Percentiles rank a stretch among this genome's conserved stretches.
Evolutionary conservation across 1,140 invertebrate genomes (phyloP).

Genomic region (Whitmania pigra): DNA sequence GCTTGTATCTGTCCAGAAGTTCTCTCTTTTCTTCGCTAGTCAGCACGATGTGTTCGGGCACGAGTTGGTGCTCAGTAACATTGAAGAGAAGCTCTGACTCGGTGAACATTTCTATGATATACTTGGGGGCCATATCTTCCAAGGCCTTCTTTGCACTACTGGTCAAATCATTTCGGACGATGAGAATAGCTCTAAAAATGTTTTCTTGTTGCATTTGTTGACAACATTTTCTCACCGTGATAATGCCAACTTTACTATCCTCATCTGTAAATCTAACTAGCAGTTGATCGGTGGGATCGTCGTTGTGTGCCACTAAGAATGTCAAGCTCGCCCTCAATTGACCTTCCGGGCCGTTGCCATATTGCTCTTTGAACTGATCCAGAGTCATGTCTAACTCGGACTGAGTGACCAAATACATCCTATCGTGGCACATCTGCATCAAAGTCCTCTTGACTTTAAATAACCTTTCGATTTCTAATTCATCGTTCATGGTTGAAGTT

Average conservation of each 20-base stretch:
- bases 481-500: too few species aligned
- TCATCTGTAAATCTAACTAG: conserved; percentile 99
- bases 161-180: conserved; percentile 91
- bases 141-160: conserved; percentile 93
- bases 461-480: too few species aligned
- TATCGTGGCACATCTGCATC: conserved; percentile 48
- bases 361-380: conserved; percentile 93
- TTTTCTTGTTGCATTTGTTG: conserved; percentile 99
- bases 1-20: conserved; percentile 80
- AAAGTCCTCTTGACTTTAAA: conserved; percentile 19
- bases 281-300: conserved; percentile 98
- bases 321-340: conserved; percentile 74
- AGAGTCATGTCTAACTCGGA: conserved; percentile 98
- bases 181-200: conserved; percentile 87
- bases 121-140: conserved; percentile 96
- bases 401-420: conserved; percentile 70
- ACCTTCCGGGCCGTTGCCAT: conserved; percentile 85
- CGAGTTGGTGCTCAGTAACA: conserved; percentile 96
- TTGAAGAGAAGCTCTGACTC: conserved; percentile 97
- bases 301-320: conserved; percentile 94
- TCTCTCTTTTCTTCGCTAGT: conserved; percentile 95
- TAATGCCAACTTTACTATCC: conserved; percentile 96
- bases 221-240: conserved; percentile 96
- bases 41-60: conserved; percentile 95
- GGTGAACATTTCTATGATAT: conserved; percentile 94